phyloP scores from a whole-genome alignment of 2,113 vertebrate species.

The Cacatua alba region DNA sequence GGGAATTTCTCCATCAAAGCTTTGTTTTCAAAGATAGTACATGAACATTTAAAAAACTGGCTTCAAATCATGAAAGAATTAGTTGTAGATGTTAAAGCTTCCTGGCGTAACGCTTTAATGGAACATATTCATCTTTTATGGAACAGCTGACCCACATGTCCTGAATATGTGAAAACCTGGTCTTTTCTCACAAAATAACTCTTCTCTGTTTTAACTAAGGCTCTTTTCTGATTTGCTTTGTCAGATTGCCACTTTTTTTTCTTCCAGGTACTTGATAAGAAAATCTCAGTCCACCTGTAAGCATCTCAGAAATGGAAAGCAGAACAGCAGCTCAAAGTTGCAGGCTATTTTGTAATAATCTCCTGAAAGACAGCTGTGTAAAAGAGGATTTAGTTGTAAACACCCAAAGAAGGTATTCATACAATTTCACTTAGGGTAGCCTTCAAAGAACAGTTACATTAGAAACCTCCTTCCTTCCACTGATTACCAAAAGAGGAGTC shows the following conservation, averaged over 20 bases:
- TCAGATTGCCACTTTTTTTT: not conserved
- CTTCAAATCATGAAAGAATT: not conserved
- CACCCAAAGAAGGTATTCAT: not conserved
- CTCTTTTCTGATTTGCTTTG: not conserved
- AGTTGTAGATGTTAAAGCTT: constrained; percentile 40
- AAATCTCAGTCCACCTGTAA: not conserved
- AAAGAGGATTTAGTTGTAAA: not conserved
- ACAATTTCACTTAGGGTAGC: not conserved
- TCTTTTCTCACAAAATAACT: constrained; percentile 11
- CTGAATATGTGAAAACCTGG: not conserved
- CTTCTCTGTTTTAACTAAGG: not conserved
- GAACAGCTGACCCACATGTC: not conserved
- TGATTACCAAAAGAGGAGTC: not conserved
- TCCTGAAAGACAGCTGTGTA: not conserved
- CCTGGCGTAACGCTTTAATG: not conserved
- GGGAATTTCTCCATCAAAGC: not conserved
- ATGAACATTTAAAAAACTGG: not conserved
- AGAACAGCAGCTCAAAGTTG: not conserved
- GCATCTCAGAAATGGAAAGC: not conserved
- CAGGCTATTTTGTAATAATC: not conserved
- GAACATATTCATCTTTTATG: not conserved
- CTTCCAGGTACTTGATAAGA: not conserved
- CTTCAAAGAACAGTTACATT: not conserved
- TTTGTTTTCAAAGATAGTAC: not conserved
- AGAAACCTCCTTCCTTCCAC: not conserved